A percentile compares a stretch with the other conserved stretches of the same genome.
Conservation (phyloP, 2,797 vertebrate genomes). For the Poecilia wingei region DNA sequence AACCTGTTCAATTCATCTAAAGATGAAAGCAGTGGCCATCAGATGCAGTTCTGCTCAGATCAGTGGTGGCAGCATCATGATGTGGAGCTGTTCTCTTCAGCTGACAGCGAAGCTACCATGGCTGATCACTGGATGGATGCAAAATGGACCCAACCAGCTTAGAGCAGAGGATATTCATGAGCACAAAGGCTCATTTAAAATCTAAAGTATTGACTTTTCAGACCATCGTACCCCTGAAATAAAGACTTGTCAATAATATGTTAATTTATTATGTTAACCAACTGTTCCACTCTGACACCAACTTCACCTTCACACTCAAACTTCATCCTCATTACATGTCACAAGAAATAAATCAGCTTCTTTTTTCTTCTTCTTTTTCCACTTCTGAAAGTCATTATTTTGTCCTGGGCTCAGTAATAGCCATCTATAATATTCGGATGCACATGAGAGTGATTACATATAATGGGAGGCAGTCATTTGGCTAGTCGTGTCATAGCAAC, state of each 20-base stretch:
- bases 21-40: background rate
- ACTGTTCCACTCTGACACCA: background rate
- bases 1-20: background rate
- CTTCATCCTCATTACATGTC: constrained; percentile 1
- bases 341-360: background rate
- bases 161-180: no score
- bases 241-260: no score
- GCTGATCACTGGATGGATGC: no score
- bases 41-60: no score
- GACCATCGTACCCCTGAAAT: no score
- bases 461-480: constrained; percentile 44
- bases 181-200: no score
- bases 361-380: background rate
- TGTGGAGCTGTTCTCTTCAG: no score
- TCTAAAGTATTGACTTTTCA: no score
- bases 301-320: background rate
- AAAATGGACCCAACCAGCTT: no score
- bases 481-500: constrained; percentile 43
- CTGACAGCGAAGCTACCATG: no score
- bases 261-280: background rate
- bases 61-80: no score
- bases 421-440: constrained; percentile 19
- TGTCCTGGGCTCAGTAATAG: constrained; percentile 32
- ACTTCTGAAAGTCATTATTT: constrained; percentile 40
- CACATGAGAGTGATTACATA: constrained; percentile 33